These are phyloP conservation scores for Heliconius nattereri DNA, from an alignment of 1,140 invertebrate species.

Conservation along the genomic window DNA sequence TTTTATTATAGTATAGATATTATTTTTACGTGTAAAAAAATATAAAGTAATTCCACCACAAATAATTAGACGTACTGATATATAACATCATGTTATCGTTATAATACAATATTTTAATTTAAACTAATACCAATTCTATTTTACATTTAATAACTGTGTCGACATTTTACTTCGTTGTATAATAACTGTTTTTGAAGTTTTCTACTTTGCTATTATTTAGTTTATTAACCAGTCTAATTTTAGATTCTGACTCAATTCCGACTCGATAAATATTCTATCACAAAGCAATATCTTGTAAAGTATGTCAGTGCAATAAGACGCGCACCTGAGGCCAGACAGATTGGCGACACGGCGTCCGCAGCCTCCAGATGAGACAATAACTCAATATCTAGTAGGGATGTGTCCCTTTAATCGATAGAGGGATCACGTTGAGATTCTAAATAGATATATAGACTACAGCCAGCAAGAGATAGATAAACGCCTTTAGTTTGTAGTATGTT, in stretches of 20 bases:
- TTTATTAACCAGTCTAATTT: conserved; percentile 4
- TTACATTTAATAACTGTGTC: no score
- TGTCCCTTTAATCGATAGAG: conserved; percentile 20
- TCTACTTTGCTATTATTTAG: background rate
- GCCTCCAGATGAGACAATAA: conserved; percentile 59
- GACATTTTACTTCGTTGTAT: no score
- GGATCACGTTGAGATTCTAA: conserved; percentile 7
- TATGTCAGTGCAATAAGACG: conserved; percentile 43
- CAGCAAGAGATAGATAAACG: background rate
- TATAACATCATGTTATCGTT: no score
- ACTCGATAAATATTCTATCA: conserved; percentile 23
- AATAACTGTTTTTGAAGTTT: no score
- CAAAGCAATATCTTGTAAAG: conserved; percentile 39
- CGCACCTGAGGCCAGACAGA: conserved; percentile 49
- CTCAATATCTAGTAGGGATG: conserved; percentile 50
- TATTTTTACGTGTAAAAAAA: no score
- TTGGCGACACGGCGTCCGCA: conserved; percentile 47
- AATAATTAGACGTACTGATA: no score
- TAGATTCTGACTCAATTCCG: background rate
- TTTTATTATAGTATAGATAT: no score
- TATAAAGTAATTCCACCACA: no score
- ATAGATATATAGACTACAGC: background rate
- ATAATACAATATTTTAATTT: no score
- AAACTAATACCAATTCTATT: no score
- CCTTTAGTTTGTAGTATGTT: background rate